Base-by-base conservation (phyloP, 2,113 vertebrate species). In the Ellobius talpinus region DNA sequence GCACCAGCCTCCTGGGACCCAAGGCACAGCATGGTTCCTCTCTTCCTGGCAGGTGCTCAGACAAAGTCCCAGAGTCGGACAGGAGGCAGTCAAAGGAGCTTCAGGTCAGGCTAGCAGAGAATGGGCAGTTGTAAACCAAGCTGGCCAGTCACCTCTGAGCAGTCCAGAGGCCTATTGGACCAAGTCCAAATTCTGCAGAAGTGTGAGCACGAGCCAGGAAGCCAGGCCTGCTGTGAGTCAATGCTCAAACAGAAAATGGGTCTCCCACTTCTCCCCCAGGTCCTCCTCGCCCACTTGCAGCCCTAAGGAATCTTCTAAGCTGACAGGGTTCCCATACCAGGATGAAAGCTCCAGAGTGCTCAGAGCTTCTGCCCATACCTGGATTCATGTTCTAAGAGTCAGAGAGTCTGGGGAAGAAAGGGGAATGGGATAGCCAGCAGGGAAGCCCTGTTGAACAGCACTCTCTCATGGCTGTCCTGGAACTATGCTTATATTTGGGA, bases 201-300 rank as follows among this genome's bases (percentile, higher is more conserved):
- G 88, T 79, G 79, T 84, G 98, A 98, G 10, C 61, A 85, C 16
- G 90, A 98, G 55, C 89, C 98, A 55, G 97, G 98, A 9, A 96
- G 91, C 89, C 73, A 93, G 89, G 94, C 90, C 89, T 68, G 73
- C 55, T 95, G 97, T 87, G 97, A 98, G 66, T 81, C 98, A 31
- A 77, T 98, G 97, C 98, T 74, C 96, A 97, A 36, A 99, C 98
- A 98, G 36, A 98, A 98, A 98, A 98, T 99, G 93, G 97, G n/a
- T 42, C 55, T 63, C 68, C 58, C 3, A 0, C 13, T 7, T 76
- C 36, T 47, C 17, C 52, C 42, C 14, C 4, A 13, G 9, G 17
- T 55, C 33, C 2, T n/a, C 45, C 50, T 81, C 39, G 45, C 42
- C 66, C 50, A 21, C 90, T 55, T 33, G 24, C 13, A 86, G 61